Base-by-base conservation (phyloP, 2,888 invertebrate species). In the Nomada fabriciana region DNA sequence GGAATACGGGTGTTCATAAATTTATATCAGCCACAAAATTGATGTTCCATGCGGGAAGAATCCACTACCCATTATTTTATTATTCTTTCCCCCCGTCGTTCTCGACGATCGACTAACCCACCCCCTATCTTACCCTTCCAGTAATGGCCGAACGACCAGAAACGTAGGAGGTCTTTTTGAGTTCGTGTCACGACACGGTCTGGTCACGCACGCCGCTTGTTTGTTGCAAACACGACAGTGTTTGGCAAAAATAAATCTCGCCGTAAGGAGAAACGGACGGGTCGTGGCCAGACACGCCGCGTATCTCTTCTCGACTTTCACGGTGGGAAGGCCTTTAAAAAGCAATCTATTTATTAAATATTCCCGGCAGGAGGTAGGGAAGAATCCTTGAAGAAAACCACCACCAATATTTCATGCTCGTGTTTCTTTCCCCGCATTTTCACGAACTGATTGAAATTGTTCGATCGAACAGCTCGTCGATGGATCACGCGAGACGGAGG, bases 161-260 rank as follows among this genome's bases (percentile, higher is more conserved):
- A 64, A 53, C 36, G 67, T 55, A 64, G 81, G 72, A 84, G 85
- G 80, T 64, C 76, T 73, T 85, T 87, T 77, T 70, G 61, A 76
- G 70, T 50, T 69, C 70, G 70, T 65, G 83, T 85, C 86, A 88
- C 86, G 88, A 83, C 79, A 87, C 78, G 64, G 50, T 75, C 63
- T 72, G 80, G 82, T 83, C 89, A 89, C 88, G 88, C 88, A 89
- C 73, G 61, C 47, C 15, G 67, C 57, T 70, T 67, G 74, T 71
- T 78, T 71, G 65, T 71, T 64, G 67, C 64, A 69, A 69, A 68
- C 68, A 61, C 53, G 55, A 53, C 71, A 67, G 47, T 2, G 57
- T 52, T 65, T 23, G 59, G 57, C 57, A 53, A 70, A 70, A 70
- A 65, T 80, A 60, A 80, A 80, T 80, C 64, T 43, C 53, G 18